phyloP scores from a whole-genome alignment of 2,797 vertebrate species.

The Eospalax fontanierii region DNA sequence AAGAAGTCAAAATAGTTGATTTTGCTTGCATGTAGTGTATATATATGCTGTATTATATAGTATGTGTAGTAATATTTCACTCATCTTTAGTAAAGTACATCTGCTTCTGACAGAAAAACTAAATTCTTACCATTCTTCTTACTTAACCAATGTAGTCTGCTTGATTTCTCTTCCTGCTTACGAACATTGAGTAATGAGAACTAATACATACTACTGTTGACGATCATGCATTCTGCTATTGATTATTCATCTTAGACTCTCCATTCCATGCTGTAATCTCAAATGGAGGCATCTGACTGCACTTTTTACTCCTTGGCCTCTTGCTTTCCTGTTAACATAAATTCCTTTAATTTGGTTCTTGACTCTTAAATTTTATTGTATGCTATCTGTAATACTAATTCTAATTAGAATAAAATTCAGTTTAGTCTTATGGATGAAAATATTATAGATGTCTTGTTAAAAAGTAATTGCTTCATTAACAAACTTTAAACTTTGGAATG shows the following conservation, averaged over 20 bases:
- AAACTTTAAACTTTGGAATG: conserved; percentile 45
- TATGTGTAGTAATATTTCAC: conserved; percentile 3
- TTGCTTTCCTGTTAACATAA: conserved; percentile 57
- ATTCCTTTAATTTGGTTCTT: conserved; percentile 62
- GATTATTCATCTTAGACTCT: conserved; percentile 12
- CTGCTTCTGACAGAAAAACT: conserved; percentile 60
- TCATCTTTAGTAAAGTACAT: conserved; percentile 46
- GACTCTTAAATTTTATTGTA: conserved; percentile 61
- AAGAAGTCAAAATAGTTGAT: conserved; percentile 59
- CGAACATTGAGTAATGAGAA: conserved; percentile 39
- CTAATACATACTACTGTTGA: neutral
- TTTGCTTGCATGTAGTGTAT: conserved; percentile 15
- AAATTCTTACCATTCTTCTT: conserved; percentile 50
- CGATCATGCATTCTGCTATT: neutral
- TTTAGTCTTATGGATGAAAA: conserved; percentile 57
- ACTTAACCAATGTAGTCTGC: conserved; percentile 17
- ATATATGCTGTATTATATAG: neutral
- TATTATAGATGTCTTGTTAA: conserved; percentile 28
- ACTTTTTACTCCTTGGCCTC: neutral
- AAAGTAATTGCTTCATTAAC: conserved; percentile 62
- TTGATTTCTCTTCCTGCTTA: conserved; percentile 58
- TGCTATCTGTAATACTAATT: conserved; percentile 24
- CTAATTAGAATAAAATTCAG: conserved; percentile 53
- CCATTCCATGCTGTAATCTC: neutral
- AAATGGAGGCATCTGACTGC: conserved; percentile 32